These are phyloP conservation scores for Semicossyphus pulcher DNA, from an alignment of 2,113 vertebrate species.

Conservation along the genomic window DNA sequence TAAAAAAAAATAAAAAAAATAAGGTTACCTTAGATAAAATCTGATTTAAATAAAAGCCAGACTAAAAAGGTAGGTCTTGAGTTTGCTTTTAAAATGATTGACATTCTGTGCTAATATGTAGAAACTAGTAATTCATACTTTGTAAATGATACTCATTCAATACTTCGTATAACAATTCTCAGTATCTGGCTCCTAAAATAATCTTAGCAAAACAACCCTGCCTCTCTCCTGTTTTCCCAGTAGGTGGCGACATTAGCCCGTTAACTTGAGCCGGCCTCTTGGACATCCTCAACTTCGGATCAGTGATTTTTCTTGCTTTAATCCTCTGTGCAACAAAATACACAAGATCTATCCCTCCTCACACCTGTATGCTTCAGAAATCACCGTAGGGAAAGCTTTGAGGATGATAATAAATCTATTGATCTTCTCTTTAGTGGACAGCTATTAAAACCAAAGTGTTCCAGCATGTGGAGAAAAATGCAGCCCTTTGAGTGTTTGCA, in stretches of 20 bases:
- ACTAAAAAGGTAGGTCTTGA: no score
- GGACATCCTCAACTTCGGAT: neutral
- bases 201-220: neutral
- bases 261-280: neutral
- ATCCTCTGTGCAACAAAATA: neutral
- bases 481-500: neutral
- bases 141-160: no score
- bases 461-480: slow-evolving; percentile 8
- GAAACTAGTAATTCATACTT: no score
- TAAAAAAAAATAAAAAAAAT: no score
- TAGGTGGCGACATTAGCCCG: slow-evolving; percentile 73
- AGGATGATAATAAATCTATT: neutral
- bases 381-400: neutral
- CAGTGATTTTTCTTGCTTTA: neutral
- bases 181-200: no score
- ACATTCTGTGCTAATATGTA: no score
- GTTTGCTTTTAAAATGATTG: no score
- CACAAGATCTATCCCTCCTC: neutral
- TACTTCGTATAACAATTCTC: no score
- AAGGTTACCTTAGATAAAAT: no score
- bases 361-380: neutral
- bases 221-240: slow-evolving; percentile 50
- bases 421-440: neutral
- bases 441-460: neutral
- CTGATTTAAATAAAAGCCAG: no score